Evolutionary conservation across 2,113 vertebrate species (phyloP).

Genomic region (Quiscalus mexicanus): DNA sequence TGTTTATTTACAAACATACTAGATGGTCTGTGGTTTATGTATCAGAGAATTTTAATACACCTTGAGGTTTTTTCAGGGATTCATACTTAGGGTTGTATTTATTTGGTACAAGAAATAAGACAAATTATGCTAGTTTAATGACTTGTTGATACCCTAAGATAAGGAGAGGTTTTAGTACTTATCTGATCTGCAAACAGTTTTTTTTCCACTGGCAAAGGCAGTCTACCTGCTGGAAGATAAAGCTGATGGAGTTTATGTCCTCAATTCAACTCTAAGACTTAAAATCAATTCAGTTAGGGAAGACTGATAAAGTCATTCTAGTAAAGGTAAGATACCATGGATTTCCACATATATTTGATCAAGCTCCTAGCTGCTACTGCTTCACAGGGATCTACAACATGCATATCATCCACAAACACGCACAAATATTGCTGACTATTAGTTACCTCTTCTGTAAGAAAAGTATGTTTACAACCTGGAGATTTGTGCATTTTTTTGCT

Average conservation of each 20-base stretch:
- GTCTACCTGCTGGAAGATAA: background rate
- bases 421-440: background rate
- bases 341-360: background rate
- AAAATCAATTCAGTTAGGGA: slow-evolving; percentile 13
- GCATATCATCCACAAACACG: background rate
- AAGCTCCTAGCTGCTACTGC: background rate
- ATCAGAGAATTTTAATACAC: background rate
- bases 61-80: background rate
- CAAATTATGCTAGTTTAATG: background rate
- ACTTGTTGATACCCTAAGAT: background rate
- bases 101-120: background rate
- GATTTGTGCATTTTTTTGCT: background rate
- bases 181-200: background rate
- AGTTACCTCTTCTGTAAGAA: background rate
- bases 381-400: background rate
- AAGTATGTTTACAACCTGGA: background rate
- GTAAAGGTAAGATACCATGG: background rate
- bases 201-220: background rate
- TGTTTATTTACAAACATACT: background rate
- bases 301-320: background rate
- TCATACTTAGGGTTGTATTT: background rate
- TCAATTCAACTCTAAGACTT: slow-evolving; percentile 11
- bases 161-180: background rate
- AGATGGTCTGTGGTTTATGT: background rate
- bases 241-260: background rate